Evolutionary conservation across 2,113 vertebrate genomes (phyloP).

Genomic region (Oryzias woworae): DNA sequence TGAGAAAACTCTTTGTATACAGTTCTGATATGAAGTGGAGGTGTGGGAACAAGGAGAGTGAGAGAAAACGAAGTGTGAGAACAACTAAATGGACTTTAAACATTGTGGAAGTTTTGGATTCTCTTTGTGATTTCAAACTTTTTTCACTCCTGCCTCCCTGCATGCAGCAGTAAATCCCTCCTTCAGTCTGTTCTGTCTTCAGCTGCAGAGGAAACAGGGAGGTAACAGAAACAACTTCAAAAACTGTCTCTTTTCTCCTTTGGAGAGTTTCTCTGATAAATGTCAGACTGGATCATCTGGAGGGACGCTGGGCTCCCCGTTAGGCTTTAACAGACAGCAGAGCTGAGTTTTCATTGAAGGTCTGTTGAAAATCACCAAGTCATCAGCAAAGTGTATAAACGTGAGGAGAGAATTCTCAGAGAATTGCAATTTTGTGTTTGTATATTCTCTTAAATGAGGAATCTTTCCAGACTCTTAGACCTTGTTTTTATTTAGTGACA

Average conservation of each 20-base stretch:
- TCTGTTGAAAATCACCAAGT: neutral
- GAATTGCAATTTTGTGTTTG: no score
- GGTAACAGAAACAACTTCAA: neutral
- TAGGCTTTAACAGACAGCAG: neutral
- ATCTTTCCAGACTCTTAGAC: no score
- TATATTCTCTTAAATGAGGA: no score
- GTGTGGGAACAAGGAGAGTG: constrained; percentile 1
- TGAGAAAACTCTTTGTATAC: constrained; percentile 1
- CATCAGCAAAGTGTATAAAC: neutral
- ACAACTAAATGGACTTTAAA: constrained; percentile 16
- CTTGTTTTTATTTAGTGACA: no score
- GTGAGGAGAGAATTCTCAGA: neutral
- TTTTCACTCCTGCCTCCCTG: constrained; percentile 10
- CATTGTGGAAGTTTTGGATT: constrained; percentile 15
- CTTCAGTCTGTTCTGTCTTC: constrained; percentile 5
- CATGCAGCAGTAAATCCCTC: constrained; percentile 3
- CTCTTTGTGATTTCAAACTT: constrained; percentile 1
- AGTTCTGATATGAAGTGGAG: neutral
- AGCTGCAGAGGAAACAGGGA: neutral
- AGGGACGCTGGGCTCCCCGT: neutral
- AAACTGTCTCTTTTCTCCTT: neutral
- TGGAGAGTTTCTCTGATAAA: neutral
- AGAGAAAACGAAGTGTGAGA: constrained; percentile 2
- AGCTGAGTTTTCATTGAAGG: neutral
- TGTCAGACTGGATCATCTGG: neutral